phyloP scores from a whole-genome alignment of 2,113 vertebrate genomes.

The Junco hyemalis region DNA sequence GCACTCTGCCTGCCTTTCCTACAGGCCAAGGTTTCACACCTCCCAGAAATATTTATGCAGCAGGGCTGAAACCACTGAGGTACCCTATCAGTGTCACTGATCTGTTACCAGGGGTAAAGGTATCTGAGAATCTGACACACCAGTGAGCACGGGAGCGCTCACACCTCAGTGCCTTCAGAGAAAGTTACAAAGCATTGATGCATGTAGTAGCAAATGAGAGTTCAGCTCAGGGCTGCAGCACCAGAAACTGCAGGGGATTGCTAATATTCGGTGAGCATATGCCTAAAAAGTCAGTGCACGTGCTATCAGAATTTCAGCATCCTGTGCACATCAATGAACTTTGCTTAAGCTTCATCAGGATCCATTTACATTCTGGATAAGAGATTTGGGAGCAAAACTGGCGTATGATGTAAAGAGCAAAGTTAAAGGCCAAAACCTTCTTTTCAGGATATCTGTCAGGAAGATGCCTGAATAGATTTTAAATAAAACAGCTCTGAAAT shows the following conservation, averaged over 20 bases:
- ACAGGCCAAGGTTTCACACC: neutral
- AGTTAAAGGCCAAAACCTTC: neutral
- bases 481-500: neutral
- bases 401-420: neutral
- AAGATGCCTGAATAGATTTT: neutral
- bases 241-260: neutral
- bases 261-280: neutral
- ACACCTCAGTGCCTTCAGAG: neutral
- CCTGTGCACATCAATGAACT: neutral
- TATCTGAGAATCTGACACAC: neutral
- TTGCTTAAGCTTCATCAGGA: neutral
- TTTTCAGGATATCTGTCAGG: neutral
- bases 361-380: neutral
- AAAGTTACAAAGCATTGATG: neutral
- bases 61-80: neutral
- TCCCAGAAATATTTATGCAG: neutral
- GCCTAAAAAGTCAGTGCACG: constrained; percentile 1
- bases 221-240: neutral
- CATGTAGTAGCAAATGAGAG: neutral
- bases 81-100: neutral
- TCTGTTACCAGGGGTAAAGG: neutral
- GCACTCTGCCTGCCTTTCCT: neutral
- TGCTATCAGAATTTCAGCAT: neutral
- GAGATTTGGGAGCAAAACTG: neutral
- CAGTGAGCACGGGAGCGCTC: neutral